These are phyloP conservation scores for Bimastos eiseni DNA, from an alignment of 2,888 invertebrate species.

Conservation along the genomic window DNA sequence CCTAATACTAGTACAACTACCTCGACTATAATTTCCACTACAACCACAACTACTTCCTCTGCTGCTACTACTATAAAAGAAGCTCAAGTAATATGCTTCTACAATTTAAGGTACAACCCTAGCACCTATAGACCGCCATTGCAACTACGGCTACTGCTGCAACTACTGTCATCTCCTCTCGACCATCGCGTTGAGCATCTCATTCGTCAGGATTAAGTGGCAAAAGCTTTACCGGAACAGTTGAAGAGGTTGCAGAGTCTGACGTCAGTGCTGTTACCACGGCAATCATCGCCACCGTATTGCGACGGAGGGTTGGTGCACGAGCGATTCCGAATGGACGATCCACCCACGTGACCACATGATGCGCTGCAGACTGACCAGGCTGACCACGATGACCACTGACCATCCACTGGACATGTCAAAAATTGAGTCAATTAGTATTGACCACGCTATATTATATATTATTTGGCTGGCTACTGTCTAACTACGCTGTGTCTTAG, in stretches of 20 bases:
- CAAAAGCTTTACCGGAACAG: conserved; percentile 24
- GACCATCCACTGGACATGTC: conserved; percentile 34
- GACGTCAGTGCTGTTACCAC: conserved; percentile 32
- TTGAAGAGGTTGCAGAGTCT: conserved; percentile 16
- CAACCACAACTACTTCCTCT: too few relatives aligned
- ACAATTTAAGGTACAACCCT: too few relatives aligned
- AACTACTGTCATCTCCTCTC: neutral
- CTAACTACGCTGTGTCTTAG: neutral
- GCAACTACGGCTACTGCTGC: neutral
- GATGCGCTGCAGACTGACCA: conserved; percentile 34
- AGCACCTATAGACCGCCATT: too few relatives aligned
- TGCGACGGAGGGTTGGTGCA: conserved; percentile 39
- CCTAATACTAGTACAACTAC: too few relatives aligned
- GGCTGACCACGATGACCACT: conserved; percentile 32
- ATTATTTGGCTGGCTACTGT: too few relatives aligned
- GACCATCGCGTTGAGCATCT: neutral
- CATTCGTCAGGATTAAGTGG: neutral
- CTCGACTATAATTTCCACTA: too few relatives aligned
- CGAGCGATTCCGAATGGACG: conserved; percentile 4
- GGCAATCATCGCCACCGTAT: conserved; percentile 45
- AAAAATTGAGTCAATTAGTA: too few relatives aligned
- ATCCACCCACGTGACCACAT: conserved; percentile 29
- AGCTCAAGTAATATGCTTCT: too few relatives aligned
- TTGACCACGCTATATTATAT: too few relatives aligned
- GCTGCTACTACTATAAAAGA: too few relatives aligned